Evolutionary conservation across 1,140 invertebrate genomes (phyloP).

Genomic region (Drosophila burlai): DNA sequence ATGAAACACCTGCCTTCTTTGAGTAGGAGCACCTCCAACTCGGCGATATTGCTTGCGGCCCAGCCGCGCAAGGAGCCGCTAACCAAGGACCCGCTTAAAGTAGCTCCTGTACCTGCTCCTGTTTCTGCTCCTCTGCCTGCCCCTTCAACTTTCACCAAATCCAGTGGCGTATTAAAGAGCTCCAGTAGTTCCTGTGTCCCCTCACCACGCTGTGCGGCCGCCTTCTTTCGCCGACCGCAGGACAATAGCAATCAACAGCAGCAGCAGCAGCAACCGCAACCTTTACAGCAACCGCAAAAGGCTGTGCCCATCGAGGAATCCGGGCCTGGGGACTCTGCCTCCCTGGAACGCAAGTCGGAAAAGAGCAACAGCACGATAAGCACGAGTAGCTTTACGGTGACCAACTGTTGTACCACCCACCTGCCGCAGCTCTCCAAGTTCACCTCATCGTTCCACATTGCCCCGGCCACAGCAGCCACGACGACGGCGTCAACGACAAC

Average conservation of each 20-base stretch:
- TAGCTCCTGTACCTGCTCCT: slow-evolving; percentile 2
- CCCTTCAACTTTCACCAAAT: slow-evolving; percentile 12
- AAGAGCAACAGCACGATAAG: slow-evolving; percentile 83
- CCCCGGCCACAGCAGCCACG: slow-evolving; percentile 30
- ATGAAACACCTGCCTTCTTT: slow-evolving; percentile 80
- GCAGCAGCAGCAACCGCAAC: background rate
- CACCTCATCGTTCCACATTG: slow-evolving; percentile 82
- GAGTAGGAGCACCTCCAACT: slow-evolving; percentile 81
- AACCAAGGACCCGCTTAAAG: slow-evolving; percentile 25
- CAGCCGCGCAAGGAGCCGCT: slow-evolving; percentile 33
- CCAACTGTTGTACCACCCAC: slow-evolving; percentile 80
- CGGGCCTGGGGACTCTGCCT: slow-evolving; percentile 47
- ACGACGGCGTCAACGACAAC: slow-evolving; percentile 28
- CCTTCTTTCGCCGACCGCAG: slow-evolving; percentile 63
- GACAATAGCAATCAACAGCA: slow-evolving; percentile 29
- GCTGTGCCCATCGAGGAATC: slow-evolving; percentile 24
- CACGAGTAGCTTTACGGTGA: slow-evolving; percentile 78
- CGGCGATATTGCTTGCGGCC: slow-evolving; percentile 66
- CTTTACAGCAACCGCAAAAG: slow-evolving; percentile 19
- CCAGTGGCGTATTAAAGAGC: slow-evolving; percentile 59
- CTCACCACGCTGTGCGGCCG: slow-evolving; percentile 62
- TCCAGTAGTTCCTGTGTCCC: slow-evolving; percentile 64
- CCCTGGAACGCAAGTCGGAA: slow-evolving; percentile 78
- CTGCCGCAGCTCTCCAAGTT: slow-evolving; percentile 81
- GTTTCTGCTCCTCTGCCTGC: background rate